Base-by-base conservation (phyloP, 1,140 invertebrate genomes). In the Mamestra configurata region DNA sequence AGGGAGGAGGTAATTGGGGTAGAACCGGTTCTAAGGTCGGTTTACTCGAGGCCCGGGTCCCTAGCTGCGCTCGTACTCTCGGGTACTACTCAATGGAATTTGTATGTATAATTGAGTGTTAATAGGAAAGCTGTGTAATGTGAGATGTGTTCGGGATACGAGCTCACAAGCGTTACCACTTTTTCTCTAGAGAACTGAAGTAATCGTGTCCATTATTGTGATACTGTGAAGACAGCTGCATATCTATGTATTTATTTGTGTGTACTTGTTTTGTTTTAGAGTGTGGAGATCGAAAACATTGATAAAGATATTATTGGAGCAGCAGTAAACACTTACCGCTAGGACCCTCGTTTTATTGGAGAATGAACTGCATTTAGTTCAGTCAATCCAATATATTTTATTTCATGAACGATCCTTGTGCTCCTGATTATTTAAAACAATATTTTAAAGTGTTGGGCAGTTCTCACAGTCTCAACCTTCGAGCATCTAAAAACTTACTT, bases 1-100 rank as follows among this genome's bases (percentile, higher is more conserved):
- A 76, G 57, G 55, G 73, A 43, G 57, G 73, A 64, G 40, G 22
- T 76, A 64, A 76, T 76, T 76, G 73, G 73, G 73, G 55, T 76
- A 76, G 24, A 76, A 76, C 73, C 57, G 57, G 73, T 76, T 64
- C 10, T 13, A 51, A 61, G 43, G 20, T 59, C 72, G 22, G 22
- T 35, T 70, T 49, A 75, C 37, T 59, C 49, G 49, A 37, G 55
- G 55, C 27, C 57, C 57, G 66, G 66, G 57, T 31, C 27, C 57
- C n/a, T 18, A 2, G 22, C 5, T 22, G 53, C 59, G 66, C 24
- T 13, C 11, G 72, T 75, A 75, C 55, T 64, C 31, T 11, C n/a
- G 35, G 7, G 27, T 71, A 71, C 46, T 61, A 64, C 40, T 70
- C 53, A 64, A 76, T 61, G 73, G 73, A 76, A 64, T 76, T 59